phyloP scores from a whole-genome alignment of 2,113 vertebrate species.

The Lagopus leucura region DNA sequence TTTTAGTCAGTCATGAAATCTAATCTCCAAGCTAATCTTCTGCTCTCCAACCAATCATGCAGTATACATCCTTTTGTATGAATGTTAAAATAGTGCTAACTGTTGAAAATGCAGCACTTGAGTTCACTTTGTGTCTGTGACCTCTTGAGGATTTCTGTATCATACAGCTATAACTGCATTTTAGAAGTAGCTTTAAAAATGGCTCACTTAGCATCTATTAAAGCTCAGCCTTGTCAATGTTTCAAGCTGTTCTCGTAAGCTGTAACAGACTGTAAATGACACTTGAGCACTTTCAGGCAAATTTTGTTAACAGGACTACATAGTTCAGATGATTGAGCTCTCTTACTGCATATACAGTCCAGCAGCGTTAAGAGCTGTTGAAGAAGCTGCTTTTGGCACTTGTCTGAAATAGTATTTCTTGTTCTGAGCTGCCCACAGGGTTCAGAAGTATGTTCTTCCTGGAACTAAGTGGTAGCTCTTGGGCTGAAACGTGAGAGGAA shows the following conservation, averaged over 20 bases:
- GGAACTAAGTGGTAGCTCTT: neutral
- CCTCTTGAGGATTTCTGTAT: neutral
- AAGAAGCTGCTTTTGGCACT: neutral
- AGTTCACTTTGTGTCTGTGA: neutral
- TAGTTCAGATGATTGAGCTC: neutral
- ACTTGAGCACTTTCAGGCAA: neutral
- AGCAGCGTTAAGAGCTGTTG: neutral
- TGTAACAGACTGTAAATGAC: neutral
- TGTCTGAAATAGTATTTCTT: neutral
- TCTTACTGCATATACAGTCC: neutral
- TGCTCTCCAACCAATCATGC: neutral
- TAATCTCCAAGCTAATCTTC: rapidly evolving
- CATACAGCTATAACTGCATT: neutral
- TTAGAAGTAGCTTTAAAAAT: neutral
- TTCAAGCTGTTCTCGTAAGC: neutral
- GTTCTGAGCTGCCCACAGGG: neutral
- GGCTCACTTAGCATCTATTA: neutral
- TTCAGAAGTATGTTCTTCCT: neutral
- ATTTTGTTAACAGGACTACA: neutral
- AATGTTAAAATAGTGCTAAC: neutral
- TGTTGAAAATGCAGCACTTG: neutral
- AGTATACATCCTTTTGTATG: neutral
- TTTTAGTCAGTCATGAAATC: neutral
- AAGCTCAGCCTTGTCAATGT: neutral
- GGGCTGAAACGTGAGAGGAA: neutral